Percentiles rank a stretch among this genome's conserved stretches.
These are phyloP conservation scores for Ormyrus pomaceus DNA, from an alignment of 2,888 invertebrate species.

Conservation along the genomic window DNA sequence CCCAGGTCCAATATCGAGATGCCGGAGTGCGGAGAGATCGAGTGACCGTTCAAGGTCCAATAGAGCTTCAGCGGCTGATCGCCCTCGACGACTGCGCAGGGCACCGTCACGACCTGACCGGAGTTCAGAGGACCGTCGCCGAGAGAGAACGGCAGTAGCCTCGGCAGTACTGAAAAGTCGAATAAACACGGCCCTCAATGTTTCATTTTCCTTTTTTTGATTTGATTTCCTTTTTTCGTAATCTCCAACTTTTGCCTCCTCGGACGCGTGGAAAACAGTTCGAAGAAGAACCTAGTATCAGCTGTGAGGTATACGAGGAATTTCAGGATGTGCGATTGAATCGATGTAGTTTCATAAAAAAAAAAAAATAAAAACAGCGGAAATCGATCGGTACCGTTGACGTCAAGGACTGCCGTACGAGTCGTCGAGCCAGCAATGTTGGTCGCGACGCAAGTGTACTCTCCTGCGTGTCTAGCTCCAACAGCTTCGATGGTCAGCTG, in stretches of 20 bases:
- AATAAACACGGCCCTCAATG: neutral
- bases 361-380: no score
- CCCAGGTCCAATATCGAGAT: slow-evolving; percentile 79
- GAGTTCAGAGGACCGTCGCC: slow-evolving; percentile 80
- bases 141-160: slow-evolving; percentile 77
- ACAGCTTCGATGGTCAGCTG: slow-evolving; percentile 68
- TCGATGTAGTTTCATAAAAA: no score
- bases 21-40: slow-evolving; percentile 75
- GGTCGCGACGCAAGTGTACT: slow-evolving; percentile 70
- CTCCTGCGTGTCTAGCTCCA: slow-evolving; percentile 68
- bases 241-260: no score
- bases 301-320: no score
- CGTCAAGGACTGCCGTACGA: slow-evolving; percentile 72
- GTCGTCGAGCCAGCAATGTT: slow-evolving; percentile 68
- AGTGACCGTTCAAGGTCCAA: slow-evolving; percentile 78
- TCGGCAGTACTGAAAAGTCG: slow-evolving; percentile 73
- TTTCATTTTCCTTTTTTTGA: no score
- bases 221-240: no score
- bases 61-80: slow-evolving; percentile 81
- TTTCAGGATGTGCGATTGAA: no score
- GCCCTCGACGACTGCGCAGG: slow-evolving; percentile 80
- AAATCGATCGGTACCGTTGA: slow-evolving; percentile 76
- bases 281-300: no score
- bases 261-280: no score
- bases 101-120: slow-evolving; percentile 79